Percentiles rank a stretch among this genome's conserved stretches.
These are phyloP conservation scores for Dendrocincla tyrannina DNA, from an alignment of 2,797 vertebrate species.

Conservation along the genomic window DNA sequence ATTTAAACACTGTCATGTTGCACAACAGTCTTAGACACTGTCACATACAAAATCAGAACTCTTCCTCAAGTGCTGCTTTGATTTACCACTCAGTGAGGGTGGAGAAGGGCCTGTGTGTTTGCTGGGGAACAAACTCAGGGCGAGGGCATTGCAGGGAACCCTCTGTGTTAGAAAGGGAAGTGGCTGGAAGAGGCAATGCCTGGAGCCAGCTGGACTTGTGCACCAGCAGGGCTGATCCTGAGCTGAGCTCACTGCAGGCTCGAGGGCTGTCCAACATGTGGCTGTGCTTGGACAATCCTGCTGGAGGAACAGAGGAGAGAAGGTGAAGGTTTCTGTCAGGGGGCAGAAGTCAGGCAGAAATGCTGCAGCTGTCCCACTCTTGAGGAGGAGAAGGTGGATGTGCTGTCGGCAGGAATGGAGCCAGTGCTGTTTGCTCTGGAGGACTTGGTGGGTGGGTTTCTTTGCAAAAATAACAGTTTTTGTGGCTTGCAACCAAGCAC, in stretches of 20 bases:
- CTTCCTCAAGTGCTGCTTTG: background rate
- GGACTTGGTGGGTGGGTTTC: background rate
- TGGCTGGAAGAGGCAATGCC: background rate
- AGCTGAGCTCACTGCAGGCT: background rate
- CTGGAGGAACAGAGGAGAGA: background rate
- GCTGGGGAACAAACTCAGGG: background rate
- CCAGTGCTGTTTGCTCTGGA: background rate
- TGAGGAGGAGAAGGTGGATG: background rate
- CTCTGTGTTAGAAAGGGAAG: background rate
- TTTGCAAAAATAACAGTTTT: background rate
- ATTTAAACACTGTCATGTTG: background rate
- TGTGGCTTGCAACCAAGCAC: background rate
- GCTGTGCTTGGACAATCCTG: background rate
- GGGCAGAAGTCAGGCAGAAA: background rate
- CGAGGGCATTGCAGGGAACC: background rate
- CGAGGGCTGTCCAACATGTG: background rate
- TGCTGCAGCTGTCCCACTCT: background rate
- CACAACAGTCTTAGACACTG: background rate
- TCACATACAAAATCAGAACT: background rate
- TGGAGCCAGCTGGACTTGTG: background rate
- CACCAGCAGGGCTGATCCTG: background rate
- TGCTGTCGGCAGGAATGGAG: background rate
- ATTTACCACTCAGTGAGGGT: background rate
- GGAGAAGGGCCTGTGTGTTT: background rate
- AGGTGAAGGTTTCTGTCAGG: fast-evolving